Conservation (phyloP, 2,797 vertebrate genomes). For the Acrocephalus scirpaceus region DNA sequence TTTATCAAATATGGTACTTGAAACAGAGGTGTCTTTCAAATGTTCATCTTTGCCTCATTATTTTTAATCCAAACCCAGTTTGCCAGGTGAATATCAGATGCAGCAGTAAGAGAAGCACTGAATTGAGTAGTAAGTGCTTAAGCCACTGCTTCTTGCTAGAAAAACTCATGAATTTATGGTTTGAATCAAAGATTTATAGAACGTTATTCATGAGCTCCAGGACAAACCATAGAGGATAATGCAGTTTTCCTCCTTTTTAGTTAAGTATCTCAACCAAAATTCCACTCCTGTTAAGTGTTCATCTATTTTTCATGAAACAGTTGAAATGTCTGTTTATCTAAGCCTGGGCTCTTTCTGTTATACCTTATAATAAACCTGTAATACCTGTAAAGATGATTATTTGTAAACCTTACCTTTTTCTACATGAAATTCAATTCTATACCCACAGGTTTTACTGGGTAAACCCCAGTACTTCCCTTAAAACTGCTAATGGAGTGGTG, state of each 20-base stretch:
- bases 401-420: neutral
- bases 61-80: neutral
- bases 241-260: neutral
- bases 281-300: neutral
- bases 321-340: neutral
- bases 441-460: neutral
- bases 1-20: neutral
- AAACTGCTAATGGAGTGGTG: neutral
- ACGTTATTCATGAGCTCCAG: neutral
- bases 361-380: neutral
- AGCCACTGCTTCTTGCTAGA: neutral
- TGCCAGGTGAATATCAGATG: neutral
- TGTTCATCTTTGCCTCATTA: neutral
- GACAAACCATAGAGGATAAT: neutral
- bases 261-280: neutral
- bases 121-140: neutral
- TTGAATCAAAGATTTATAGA: neutral
- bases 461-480: neutral
- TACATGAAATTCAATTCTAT: neutral
- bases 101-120: neutral
- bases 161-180: neutral
- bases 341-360: neutral
- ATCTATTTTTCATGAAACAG: neutral
- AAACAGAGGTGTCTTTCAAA: neutral
- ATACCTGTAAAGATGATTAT: neutral